Conservation (phyloP, 2,113 vertebrate genomes). For the Tamias sibiricus region DNA sequence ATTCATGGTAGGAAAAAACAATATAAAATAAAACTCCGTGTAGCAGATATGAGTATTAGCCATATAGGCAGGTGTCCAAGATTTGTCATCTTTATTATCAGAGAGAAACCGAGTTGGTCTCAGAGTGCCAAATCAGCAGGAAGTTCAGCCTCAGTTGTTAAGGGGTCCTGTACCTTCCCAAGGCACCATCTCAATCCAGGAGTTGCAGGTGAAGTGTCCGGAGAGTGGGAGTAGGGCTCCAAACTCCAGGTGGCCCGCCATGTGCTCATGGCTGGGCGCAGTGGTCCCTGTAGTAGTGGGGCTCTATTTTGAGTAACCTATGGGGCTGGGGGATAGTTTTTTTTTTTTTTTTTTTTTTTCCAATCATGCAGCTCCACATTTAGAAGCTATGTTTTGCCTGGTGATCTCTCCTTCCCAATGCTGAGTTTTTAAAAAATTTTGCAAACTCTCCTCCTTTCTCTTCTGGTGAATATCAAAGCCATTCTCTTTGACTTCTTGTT, state of each 20-base stretch:
- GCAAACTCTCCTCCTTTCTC: neutral
- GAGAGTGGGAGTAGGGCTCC: neutral
- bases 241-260: neutral
- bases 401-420: neutral
- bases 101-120: neutral
- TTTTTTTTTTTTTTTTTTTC: neutral
- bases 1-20: conserved; percentile 15
- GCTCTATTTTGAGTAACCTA: neutral
- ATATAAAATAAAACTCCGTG: neutral
- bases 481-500: neutral
- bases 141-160: neutral
- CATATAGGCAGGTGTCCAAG: neutral
- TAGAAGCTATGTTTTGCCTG: neutral
- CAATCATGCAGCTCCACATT: neutral
- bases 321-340: neutral
- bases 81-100: neutral
- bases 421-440: neutral
- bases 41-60: neutral
- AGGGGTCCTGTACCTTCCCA: neutral
- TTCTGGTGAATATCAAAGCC: neutral
- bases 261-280: neutral
- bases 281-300: neutral
- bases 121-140: neutral
- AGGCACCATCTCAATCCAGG: neutral
- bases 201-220: neutral